Evolutionary conservation across 2,888 invertebrate species (phyloP).

Genomic region (Xestia xanthographa): DNA sequence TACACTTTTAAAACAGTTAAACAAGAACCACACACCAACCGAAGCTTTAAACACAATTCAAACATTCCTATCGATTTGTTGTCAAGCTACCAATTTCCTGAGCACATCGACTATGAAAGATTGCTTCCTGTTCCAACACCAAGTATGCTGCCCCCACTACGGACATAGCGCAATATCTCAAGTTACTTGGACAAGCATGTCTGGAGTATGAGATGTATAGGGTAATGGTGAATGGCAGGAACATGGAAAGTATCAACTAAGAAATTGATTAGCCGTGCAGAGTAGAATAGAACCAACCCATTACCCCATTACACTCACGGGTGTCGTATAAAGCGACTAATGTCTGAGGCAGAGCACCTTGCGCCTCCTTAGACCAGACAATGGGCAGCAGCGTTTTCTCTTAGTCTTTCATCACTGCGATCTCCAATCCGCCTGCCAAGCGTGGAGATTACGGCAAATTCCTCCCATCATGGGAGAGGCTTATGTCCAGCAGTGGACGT

Average conservation of each 20-base stretch:
- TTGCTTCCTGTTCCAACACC: slow-evolving; percentile 66
- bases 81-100: slow-evolving; percentile 69
- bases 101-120: slow-evolving; percentile 67
- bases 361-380: no score
- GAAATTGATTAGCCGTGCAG: no score
- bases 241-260: not conserved
- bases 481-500: no score
- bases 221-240: not conserved
- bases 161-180: slow-evolving; percentile 62
- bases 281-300: no score
- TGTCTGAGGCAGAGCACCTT: no score
- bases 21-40: not conserved
- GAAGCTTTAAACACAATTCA: slow-evolving; percentile 46
- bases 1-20: slow-evolving; percentile 26
- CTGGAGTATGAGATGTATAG: slow-evolving; percentile 10
- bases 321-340: no score
- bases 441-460: no score
- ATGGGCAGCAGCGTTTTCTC: no score
- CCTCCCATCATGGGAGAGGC: no score
- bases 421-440: no score
- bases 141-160: slow-evolving; percentile 55
- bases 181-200: slow-evolving; percentile 54
- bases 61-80: slow-evolving; percentile 64
- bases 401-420: no score
- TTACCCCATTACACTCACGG: no score